Conservation (phyloP, 1,140 invertebrate genomes). For the Drosophila equinoxialis region DNA sequence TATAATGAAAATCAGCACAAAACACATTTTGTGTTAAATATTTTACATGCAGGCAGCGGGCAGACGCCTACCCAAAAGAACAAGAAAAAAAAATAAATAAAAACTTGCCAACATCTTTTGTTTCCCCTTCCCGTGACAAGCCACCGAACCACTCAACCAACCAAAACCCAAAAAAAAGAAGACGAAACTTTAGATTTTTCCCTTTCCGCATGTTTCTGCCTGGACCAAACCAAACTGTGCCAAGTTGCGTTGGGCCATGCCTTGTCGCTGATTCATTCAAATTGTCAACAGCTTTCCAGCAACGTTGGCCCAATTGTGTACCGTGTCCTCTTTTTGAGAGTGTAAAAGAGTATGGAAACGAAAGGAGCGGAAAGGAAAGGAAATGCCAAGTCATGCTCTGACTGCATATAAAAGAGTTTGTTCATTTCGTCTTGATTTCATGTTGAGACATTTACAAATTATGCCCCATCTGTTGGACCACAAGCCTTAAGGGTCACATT, state of each 20-base stretch:
- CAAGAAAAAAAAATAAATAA: conserved; percentile 10
- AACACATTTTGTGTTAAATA: conserved; percentile 71
- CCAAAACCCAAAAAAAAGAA: background rate
- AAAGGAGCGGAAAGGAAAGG: background rate
- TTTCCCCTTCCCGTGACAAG: conserved; percentile 22
- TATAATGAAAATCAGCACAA: conserved; percentile 57
- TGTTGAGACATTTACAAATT: conserved; percentile 72
- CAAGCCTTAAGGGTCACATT: conserved; percentile 33
- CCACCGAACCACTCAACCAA: background rate
- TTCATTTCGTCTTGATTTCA: conserved; percentile 50
- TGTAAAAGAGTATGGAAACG: background rate
- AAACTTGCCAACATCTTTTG: conserved; percentile 64
- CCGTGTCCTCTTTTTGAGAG: background rate
- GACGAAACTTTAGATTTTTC: conserved; percentile 38
- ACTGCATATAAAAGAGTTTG: conserved; percentile 30
- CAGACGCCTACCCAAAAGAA: conserved; percentile 10
- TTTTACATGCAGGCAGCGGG: conserved; percentile 53
- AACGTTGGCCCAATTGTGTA: conserved; percentile 62
- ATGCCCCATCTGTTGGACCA: conserved; percentile 35
- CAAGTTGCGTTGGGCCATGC: background rate
- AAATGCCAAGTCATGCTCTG: conserved; percentile 34
- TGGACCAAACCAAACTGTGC: conserved; percentile 12
- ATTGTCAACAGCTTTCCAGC: conserved; percentile 68
- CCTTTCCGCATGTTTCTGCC: background rate
- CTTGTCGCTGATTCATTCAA: conserved; percentile 50